These are phyloP conservation scores for Microcebus lehilahytsara DNA, from an alignment of 2,113 vertebrate species.

Conservation along the genomic window DNA sequence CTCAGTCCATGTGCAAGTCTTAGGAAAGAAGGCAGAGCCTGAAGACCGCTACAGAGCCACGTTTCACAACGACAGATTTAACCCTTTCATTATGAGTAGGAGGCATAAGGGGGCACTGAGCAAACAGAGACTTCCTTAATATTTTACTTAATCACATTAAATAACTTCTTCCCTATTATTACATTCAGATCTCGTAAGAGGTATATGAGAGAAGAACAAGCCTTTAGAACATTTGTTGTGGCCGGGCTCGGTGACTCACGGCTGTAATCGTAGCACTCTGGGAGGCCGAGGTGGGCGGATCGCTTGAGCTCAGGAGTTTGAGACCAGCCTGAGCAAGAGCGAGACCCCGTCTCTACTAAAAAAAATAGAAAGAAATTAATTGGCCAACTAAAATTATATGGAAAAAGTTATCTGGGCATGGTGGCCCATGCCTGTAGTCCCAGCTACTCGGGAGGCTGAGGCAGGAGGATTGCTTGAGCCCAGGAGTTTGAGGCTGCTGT, in stretches of 20 bases:
- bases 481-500: no score
- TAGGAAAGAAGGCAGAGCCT: background rate
- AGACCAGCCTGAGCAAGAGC: no score
- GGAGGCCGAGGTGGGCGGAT: no score
- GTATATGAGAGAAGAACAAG: background rate
- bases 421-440: no score
- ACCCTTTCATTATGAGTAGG: background rate
- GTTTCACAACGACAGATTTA: background rate
- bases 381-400: no score
- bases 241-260: rapidly evolving
- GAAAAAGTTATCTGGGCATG: no score
- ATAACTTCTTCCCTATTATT: background rate
- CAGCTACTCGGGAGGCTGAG: no score
- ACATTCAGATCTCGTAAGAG: background rate
- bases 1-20: background rate
- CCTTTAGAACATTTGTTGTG: background rate
- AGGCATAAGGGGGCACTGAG: background rate
- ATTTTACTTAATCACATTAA: background rate
- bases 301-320: no score
- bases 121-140: background rate
- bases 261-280: no score
- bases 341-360: no score
- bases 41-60: background rate
- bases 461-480: no score
- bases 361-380: no score